Evolutionary conservation across 1,140 invertebrate species (phyloP), one percentile per base, ranked within the genome.

Genomic region (Drosophila auraria): DNA sequence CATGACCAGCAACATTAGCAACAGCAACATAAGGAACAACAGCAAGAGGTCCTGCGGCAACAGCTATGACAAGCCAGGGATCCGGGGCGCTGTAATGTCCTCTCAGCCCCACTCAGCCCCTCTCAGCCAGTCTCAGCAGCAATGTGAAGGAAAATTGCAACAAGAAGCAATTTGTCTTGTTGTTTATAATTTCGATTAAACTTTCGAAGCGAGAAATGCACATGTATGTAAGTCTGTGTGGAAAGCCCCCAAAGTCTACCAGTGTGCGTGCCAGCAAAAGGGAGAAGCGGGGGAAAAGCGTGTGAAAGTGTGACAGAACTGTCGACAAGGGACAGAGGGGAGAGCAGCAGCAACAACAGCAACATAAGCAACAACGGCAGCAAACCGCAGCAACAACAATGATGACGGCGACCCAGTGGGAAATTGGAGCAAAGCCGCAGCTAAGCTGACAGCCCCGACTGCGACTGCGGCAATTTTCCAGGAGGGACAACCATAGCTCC

Each of bases 161-260:
- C 86, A 89, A 84, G 78, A 89, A 89, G 82, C 86, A 83, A 89
- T 89, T 89, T 90, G 86, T 90, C 86, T 90, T 89, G 82, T 74
- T 90, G 86, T 82, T 90, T 90, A 90, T 90, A 90, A 90, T 90
- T 90, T 90, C 86, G 86, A 90, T 90, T 90, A 86, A 90, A 90
- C 86, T 90, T 90, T 86, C 79, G 72, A 68, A 81, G 78, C 70
- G 63, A 76, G 60, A 57, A 71, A 75, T 51, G 62, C 74, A 76
- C 78, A 65, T 70, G 59, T 44, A 58, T 70, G 65, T 58, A 20
- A 20, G 71, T 63, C 47, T 54, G 49, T n/a, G 15, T 47, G 27
- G 36, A 56, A 44, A 42, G 57, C 38, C 60, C 53, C 47, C 33
- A 15, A 56, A 56, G 12, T 63, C 50, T 30, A 45, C 25, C 15